A percentile compares a stretch with the other conserved stretches of the same genome.
Evolutionary conservation across 30 jellyfish, hydroid and myxozoan genomes (phyloP).

Genomic region (Morbakka virulenta): DNA sequence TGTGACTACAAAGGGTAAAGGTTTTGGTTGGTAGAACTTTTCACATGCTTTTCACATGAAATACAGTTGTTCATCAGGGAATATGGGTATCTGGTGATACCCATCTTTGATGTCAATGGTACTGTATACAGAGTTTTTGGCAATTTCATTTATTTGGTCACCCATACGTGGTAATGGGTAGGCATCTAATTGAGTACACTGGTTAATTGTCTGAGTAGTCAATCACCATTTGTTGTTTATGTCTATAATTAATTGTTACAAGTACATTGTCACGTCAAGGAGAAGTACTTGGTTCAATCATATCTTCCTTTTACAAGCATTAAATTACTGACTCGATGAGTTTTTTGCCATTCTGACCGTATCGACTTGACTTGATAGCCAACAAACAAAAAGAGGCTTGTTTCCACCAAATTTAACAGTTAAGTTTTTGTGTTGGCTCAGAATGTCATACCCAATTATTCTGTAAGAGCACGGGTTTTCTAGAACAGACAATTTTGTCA

Average conservation of each 20-base stretch:
- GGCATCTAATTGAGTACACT: constrained; percentile 48
- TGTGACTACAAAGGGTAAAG: constrained; percentile 67
- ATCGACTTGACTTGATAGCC: constrained; percentile 65
- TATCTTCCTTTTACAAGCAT: constrained; percentile 54
- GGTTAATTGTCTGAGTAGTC: constrained; percentile 25
- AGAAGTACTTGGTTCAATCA: constrained; percentile 62
- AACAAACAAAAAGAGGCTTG: too few relatives aligned
- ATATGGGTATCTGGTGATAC: constrained; percentile 62
- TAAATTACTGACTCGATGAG: constrained; percentile 38
- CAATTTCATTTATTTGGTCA: constrained; percentile 44
- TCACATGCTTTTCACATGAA: constrained; percentile 54
- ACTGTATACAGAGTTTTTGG: too few relatives aligned
- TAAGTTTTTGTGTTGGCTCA: constrained; percentile 14
- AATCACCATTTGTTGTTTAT: constrained; percentile 39
- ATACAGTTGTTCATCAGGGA: constrained; percentile 25
- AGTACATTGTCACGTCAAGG: constrained; percentile 81
- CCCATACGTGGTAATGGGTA: constrained; percentile 37
- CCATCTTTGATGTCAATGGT: too few relatives aligned
- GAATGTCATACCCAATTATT: constrained; percentile 33
- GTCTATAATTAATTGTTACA: constrained; percentile 15
- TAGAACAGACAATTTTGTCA: background rate
- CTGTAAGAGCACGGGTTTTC: constrained; percentile 18
- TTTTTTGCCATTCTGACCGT: constrained; percentile 16
- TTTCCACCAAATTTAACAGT: too few relatives aligned
- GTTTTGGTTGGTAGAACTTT: constrained; percentile 36